Base-by-base conservation (phyloP, 2,113 vertebrate genomes). In the Eulemur rufifrons region DNA sequence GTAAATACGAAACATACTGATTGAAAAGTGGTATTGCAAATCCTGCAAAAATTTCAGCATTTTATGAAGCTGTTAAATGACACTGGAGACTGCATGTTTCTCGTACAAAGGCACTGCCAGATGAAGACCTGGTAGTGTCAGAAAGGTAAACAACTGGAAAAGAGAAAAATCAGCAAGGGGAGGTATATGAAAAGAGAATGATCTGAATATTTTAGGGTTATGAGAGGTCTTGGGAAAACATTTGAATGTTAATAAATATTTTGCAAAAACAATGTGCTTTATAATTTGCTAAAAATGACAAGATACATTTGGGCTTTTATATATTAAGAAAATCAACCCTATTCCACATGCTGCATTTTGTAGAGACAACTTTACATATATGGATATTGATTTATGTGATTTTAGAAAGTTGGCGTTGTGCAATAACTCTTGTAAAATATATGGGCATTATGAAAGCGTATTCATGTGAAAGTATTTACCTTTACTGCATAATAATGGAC, bases 401-500 rank as follows among this genome's bases (percentile, higher is more conserved):
- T 93, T 81, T 77, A 73, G 39, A 91, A 89, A 52, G 18, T 6
- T 64, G 25, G 23, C 42, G 5, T 25, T 77, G 3, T 34, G 93
- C 17, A 61, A 6, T 83, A 27, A 76, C 23, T 59, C 45, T 85
- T n/a, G 37, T 18, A 54, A 34, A 73, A 42, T 8, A 34, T 52
- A 18, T 4, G 45, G 50, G 25, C 12, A 52, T 74, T 25, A 77
- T 21, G 47, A 82, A 86, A 89, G 18, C 8, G 82, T 68, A 66
- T 20, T 45, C 6, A 63, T 17, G 2, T 34, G 56, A 42, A 89
- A 87, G 85, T 63, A 98, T 96, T 99, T 98, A 99, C 99, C 99
- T 99, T 99, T 96, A 99, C 99, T 98, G 99, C 99, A 91, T 99
- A 99, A 97, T 99, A 99, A 99, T 99, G 99, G 97, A 99, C 99